Conservation (phyloP, 2,113 vertebrate species). For the Perognathus longimembris region DNA sequence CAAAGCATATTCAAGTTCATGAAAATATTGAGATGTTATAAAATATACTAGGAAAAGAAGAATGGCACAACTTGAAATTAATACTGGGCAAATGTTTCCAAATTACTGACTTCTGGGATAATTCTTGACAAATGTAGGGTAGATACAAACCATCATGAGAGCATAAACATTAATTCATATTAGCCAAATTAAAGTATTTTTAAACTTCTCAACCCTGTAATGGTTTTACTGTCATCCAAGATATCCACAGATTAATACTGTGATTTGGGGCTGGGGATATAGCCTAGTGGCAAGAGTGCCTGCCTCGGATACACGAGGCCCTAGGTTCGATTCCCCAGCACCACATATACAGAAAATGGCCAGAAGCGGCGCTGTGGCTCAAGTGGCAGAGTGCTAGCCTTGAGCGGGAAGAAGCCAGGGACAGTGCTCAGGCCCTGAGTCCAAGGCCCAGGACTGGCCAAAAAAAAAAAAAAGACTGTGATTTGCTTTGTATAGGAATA, state of each 20-base stretch:
- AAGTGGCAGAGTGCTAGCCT: too few species aligned
- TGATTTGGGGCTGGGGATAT: too few species aligned
- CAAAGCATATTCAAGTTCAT: background rate
- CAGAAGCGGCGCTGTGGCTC: too few species aligned
- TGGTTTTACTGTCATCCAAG: constrained; percentile 15
- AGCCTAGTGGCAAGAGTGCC: too few species aligned
- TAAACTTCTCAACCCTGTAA: constrained; percentile 19
- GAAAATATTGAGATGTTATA: background rate
- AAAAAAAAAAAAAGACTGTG: too few species aligned
- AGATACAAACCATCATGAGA: background rate
- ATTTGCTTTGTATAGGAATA: too few species aligned
- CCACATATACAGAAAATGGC: too few species aligned
- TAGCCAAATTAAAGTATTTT: background rate
- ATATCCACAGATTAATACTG: background rate
- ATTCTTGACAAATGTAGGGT: background rate
- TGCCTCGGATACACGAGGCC: too few species aligned
- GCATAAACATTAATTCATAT: background rate
- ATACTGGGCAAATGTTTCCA: background rate
- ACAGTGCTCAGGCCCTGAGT: too few species aligned
- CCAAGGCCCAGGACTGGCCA: too few species aligned
- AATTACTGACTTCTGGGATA: background rate
- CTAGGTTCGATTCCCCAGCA: too few species aligned
- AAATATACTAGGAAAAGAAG: background rate
- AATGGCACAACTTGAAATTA: background rate
- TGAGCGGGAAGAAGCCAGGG: too few species aligned